These are phyloP conservation scores for Xerus inauris DNA, from an alignment of 2,113 vertebrate species.

Conservation along the genomic window DNA sequence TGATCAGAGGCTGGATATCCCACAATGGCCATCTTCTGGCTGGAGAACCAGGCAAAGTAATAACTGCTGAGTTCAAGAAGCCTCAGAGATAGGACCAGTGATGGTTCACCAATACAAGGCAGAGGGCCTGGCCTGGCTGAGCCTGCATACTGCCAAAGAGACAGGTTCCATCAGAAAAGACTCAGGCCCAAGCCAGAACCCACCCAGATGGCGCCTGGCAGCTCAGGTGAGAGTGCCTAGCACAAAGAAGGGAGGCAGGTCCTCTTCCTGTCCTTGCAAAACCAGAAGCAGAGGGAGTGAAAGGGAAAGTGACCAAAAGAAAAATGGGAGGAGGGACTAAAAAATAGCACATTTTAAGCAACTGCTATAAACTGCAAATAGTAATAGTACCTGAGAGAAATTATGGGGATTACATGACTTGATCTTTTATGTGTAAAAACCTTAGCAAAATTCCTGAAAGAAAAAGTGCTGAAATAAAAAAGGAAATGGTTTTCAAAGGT, in stretches of 20 bases:
- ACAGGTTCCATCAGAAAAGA: accelerated
- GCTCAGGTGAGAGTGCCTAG: background rate
- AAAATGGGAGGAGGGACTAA: background rate
- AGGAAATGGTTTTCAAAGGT: background rate
- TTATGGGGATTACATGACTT: background rate
- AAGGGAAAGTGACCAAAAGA: background rate
- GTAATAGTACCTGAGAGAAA: background rate
- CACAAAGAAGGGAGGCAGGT: too few relatives aligned
- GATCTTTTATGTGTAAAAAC: background rate
- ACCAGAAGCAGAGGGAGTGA: background rate
- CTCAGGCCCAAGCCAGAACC: background rate
- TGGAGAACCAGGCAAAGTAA: background rate
- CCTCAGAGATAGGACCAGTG: background rate
- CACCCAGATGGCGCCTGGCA: background rate
- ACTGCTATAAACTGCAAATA: background rate
- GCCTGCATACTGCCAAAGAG: background rate
- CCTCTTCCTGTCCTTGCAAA: background rate
- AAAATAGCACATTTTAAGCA: background rate
- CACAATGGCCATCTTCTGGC: too few relatives aligned
- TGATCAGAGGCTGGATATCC: too few relatives aligned
- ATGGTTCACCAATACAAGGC: accelerated
- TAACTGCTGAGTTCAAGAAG: background rate
- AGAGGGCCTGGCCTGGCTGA: background rate
- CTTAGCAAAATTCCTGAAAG: constrained; percentile 7
- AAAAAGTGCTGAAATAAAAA: background rate